Evolutionary conservation across 2,797 vertebrate genomes (phyloP).

Genomic region (Phataginus tetradactyla): DNA sequence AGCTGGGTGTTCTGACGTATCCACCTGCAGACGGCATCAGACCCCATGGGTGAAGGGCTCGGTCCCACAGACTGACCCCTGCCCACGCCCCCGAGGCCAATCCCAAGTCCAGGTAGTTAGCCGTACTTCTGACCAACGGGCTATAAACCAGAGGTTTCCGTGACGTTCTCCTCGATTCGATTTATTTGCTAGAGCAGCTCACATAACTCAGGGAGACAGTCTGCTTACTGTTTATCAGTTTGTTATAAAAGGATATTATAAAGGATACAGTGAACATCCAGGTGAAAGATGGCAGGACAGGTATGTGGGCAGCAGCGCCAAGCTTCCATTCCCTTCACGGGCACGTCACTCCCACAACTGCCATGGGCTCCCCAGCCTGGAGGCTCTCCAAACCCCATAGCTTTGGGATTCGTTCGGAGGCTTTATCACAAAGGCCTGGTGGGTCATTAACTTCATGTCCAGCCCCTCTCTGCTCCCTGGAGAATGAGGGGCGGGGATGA

Average conservation of each 20-base stretch:
- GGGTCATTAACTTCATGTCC: background rate
- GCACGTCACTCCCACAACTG: background rate
- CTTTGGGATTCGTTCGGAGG: background rate
- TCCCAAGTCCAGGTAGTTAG: background rate
- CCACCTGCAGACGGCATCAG: background rate
- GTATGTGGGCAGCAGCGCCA: background rate
- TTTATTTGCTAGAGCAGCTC: background rate
- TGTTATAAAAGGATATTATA: background rate
- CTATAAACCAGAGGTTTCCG: background rate
- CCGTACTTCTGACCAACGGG: background rate
- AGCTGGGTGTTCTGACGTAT: background rate
- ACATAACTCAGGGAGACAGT: background rate
- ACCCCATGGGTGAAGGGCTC: background rate
- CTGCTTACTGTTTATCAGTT: background rate
- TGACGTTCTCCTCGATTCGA: background rate
- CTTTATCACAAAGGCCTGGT: background rate
- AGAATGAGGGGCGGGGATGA: rapidly evolving
- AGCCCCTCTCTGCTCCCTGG: background rate
- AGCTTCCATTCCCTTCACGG: rapidly evolving
- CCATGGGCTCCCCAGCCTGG: background rate
- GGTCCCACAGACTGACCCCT: background rate
- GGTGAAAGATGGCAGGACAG: background rate
- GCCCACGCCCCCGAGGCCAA: background rate
- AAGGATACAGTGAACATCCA: background rate
- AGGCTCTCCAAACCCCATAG: background rate